phyloP scores from a whole-genome alignment of 1,140 invertebrate species.

The Lucilia sericata region DNA sequence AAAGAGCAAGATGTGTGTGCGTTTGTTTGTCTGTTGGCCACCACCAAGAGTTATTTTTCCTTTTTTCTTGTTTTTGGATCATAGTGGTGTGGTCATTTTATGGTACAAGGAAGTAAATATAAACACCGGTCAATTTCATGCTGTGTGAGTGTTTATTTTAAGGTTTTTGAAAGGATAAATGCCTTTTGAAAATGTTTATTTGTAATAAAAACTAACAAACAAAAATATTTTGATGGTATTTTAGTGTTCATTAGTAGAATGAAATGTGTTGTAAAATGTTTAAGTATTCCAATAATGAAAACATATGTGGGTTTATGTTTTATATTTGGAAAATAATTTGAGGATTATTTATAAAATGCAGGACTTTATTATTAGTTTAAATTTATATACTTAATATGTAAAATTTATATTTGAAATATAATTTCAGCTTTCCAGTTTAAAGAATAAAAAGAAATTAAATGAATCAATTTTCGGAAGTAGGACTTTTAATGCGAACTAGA shows the following conservation, averaged over 20 bases:
- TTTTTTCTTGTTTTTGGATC: neutral
- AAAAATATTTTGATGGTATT: neutral
- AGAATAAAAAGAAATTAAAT: too few species aligned
- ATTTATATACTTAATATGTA: too few species aligned
- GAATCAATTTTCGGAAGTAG: too few species aligned
- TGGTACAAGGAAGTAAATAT: neutral
- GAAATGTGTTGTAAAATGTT: neutral
- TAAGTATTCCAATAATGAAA: neutral
- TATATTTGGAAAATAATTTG: too few species aligned
- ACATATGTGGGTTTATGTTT: neutral
- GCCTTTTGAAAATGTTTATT: neutral
- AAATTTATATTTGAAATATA: too few species aligned
- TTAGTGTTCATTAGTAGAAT: neutral
- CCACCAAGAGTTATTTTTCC: neutral
- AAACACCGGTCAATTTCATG: conserved; percentile 30
- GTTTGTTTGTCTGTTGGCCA: neutral
- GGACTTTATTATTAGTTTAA: too few species aligned
- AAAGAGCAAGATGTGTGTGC: conserved; percentile 13
- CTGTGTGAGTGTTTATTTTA: conserved; percentile 16
- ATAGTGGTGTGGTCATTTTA: conserved; percentile 8
- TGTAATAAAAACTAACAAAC: neutral
- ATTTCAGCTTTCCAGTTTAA: too few species aligned
- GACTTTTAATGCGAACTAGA: too few species aligned
- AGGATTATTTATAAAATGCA: neutral
- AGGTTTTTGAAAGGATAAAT: conserved; percentile 24